Conservation (phyloP, 2,113 vertebrate species). For the Hyaena hyaena region DNA sequence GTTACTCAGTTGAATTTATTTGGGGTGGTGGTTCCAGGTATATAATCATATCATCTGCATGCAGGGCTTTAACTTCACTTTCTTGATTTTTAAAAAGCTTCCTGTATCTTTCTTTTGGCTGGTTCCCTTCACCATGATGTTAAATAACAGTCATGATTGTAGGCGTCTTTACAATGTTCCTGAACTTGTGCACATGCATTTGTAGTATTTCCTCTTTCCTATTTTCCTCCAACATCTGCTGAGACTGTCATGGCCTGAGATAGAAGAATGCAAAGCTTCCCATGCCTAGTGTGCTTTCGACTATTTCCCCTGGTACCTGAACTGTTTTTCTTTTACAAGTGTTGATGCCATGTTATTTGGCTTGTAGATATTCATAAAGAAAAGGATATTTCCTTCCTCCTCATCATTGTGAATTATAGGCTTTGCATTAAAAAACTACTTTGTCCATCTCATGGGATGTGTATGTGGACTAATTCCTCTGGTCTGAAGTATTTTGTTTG, state of each 20-base stretch:
- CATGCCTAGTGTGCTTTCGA: background rate
- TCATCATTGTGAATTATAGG: background rate
- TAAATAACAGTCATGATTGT: background rate
- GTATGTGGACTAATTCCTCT: background rate
- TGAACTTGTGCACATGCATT: background rate
- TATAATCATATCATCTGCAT: background rate
- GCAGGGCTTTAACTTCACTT: background rate
- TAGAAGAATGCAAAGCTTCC: background rate
- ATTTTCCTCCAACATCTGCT: rapidly evolving
- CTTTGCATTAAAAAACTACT: background rate
- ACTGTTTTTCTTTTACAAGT: background rate
- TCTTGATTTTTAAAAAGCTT: background rate
- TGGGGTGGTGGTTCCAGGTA: background rate
- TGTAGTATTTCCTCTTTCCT: background rate
- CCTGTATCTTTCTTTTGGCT: background rate
- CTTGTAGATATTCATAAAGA: background rate
- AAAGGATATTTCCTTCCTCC: background rate
- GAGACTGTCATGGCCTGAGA: background rate
- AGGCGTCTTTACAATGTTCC: background rate
- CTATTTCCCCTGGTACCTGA: background rate
- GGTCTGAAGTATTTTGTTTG: background rate
- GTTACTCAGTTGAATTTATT: background rate
- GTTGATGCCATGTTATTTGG: background rate
- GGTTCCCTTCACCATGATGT: background rate
- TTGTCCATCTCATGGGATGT: background rate